A percentile compares a stretch with the other conserved stretches of the same genome.
These are phyloP conservation scores for Oscheius myriophilus DNA, from an alignment of 2,888 invertebrate species.

Conservation along the genomic window DNA sequence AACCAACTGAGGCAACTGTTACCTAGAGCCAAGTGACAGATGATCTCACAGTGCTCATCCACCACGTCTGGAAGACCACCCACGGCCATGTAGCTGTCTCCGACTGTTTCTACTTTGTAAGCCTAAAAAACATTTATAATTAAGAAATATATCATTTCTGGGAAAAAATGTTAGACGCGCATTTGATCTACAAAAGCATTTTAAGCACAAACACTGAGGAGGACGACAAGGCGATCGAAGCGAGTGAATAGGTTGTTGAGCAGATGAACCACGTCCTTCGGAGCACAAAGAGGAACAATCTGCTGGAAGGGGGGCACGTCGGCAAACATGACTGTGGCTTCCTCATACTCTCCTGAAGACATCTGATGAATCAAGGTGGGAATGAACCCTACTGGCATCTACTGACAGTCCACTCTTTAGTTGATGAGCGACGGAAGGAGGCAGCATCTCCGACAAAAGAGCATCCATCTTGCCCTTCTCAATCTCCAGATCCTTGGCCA, in stretches of 20 bases:
- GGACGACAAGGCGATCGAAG: conserved; percentile 53
- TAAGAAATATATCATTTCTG: conserved; percentile 12
- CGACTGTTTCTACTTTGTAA: conserved; percentile 66
- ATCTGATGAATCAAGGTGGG: background rate
- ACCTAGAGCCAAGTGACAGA: conserved; percentile 70
- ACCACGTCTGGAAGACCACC: conserved; percentile 62
- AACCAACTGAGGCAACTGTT: background rate
- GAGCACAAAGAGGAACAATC: conserved; percentile 69
- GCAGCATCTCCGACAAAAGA: conserved; percentile 71
- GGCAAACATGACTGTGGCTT: conserved; percentile 71
- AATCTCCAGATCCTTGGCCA: conserved; percentile 62
- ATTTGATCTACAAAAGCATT: too few relatives aligned
- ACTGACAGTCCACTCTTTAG: conserved; percentile 70
- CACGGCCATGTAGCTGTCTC: conserved; percentile 65
- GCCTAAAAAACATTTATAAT: conserved; percentile 30
- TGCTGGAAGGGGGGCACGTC: conserved; percentile 72
- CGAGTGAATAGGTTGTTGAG: conserved; percentile 66
- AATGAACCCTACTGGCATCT: conserved; percentile 57
- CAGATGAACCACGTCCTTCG: conserved; percentile 57
- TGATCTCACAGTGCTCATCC: conserved; percentile 67
- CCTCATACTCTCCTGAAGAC: conserved; percentile 58
- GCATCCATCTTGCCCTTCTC: conserved; percentile 70
- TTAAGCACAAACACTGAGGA: conserved; percentile 34
- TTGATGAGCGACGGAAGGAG: conserved; percentile 69
- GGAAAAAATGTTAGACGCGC: too few relatives aligned